Percentiles rank a stretch among this genome's conserved stretches.
Evolutionary conservation across 2,113 vertebrate genomes (phyloP).

Genomic region (Pygoscelis antarcticus): DNA sequence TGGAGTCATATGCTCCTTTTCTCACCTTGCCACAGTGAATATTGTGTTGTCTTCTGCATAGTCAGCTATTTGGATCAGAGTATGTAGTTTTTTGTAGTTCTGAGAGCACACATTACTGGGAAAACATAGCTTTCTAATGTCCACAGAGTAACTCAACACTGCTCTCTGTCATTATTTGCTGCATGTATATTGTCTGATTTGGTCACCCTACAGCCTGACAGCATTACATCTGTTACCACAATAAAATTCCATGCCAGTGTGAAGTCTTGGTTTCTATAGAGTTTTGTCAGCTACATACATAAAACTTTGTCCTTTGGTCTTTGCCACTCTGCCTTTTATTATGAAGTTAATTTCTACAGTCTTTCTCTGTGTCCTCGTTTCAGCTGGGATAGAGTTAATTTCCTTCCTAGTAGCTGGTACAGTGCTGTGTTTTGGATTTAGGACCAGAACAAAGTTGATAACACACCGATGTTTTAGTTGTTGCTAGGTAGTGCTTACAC

Average conservation of each 20-base stretch:
- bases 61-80: not conserved
- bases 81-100: not conserved
- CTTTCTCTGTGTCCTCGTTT: not conserved
- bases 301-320: not conserved
- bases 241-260: not conserved
- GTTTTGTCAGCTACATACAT: not conserved
- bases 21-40: not conserved
- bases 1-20: not conserved
- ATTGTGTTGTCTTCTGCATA: not conserved
- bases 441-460: no score
- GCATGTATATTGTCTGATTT: not conserved
- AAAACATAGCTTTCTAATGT: not conserved
- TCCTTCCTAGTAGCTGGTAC: no score
- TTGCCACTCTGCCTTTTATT: not conserved
- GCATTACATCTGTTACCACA: not conserved
- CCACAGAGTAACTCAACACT: not conserved
- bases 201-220: not conserved
- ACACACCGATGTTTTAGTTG: no score
- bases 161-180: not conserved
- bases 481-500: no score
- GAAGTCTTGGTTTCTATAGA: not conserved
- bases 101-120: not conserved
- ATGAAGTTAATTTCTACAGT: not conserved
- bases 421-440: no score
- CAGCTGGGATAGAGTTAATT: no score